Evolutionary conservation across 1,140 invertebrate genomes (phyloP), one percentile per base, ranked within the genome.

Genomic region (Drosophila biarmipes): DNA sequence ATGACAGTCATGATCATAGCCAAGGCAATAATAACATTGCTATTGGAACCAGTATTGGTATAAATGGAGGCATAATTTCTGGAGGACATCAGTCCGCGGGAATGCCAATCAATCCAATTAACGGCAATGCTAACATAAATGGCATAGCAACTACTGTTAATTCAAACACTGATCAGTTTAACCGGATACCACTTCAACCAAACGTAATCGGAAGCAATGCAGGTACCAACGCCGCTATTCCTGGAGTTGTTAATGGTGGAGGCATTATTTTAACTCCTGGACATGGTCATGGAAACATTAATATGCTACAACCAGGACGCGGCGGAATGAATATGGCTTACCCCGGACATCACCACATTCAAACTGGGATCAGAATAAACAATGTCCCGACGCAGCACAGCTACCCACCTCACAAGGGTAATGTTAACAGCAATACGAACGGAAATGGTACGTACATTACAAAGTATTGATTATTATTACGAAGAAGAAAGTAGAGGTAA

Each of bases 351-450:
- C 80, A 90, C 53, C 81, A 87, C 53, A 89, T 90, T 6, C 89
- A 91, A 66, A 90, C 85, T 2, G 91, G 91, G n/a, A 92, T 92
- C 31, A 79, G 91, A 12, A 92, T 92, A 35, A 92, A 92, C 45
- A 92, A 92, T 80, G 91, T 92, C 15, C 89, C 91, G 73, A 90
- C 89, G 17, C 81, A 90, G 46, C 87, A 90, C 42, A 77, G 72
- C 64, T 78, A 90, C 78, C 84, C 84, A 24, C 66, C 77, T 15
- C 67, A 82, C 35, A 90, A 91, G 66, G 76, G 81, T 61, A 84
- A 75, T 71, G 66, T 68, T 49, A 84, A 79, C 45, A 64, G 63
- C 52, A 82, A 80, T 53, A 42, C 49, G 19, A 81, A 87, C 29
- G 67, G 53, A 19, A 91, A 91, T 73, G 89, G 89, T 90, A 75